phyloP scores from a whole-genome alignment of 2,888 invertebrate genomes.

The Furcula furcula region DNA sequence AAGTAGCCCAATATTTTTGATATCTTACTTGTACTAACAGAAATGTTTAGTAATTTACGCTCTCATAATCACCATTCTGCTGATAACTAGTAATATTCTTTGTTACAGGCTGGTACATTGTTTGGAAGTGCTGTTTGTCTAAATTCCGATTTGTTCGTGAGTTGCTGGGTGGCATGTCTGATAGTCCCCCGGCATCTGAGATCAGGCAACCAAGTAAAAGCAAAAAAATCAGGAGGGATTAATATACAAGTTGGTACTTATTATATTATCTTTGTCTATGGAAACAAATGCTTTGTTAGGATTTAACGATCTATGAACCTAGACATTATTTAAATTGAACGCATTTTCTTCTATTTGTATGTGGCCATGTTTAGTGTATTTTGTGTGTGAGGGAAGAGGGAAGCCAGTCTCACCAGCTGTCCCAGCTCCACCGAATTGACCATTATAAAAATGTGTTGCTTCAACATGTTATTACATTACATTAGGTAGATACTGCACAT shows the following conservation, averaged over 20 bases:
- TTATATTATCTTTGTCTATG: slow-evolving; percentile 1
- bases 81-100: slow-evolving; percentile 39
- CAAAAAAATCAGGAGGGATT: slow-evolving; percentile 62
- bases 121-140: slow-evolving; percentile 95
- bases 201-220: slow-evolving; percentile 78
- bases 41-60: too few relatives aligned
- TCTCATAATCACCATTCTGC: too few relatives aligned
- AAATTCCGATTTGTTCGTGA: slow-evolving; percentile 94
- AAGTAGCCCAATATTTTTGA: slow-evolving; percentile 61
- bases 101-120: slow-evolving; percentile 93
- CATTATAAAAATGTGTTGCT: too few relatives aligned
- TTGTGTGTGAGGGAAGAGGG: too few relatives aligned
- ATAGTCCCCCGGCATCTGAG: slow-evolving; percentile 84
- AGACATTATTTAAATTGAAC: too few relatives aligned
- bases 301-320: too few relatives aligned
- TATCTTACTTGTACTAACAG: slow-evolving; percentile 13
- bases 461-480: too few relatives aligned
- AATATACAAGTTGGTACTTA: slow-evolving; percentile 24
- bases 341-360: too few relatives aligned
- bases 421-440: too few relatives aligned
- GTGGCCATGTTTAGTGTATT: too few relatives aligned
- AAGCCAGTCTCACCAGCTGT: too few relatives aligned
- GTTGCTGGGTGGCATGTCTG: slow-evolving; percentile 87
- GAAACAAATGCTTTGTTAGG: not conserved
- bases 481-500: too few relatives aligned